Base-by-base conservation (phyloP, 2,113 vertebrate species). In the Falco punctatus region DNA sequence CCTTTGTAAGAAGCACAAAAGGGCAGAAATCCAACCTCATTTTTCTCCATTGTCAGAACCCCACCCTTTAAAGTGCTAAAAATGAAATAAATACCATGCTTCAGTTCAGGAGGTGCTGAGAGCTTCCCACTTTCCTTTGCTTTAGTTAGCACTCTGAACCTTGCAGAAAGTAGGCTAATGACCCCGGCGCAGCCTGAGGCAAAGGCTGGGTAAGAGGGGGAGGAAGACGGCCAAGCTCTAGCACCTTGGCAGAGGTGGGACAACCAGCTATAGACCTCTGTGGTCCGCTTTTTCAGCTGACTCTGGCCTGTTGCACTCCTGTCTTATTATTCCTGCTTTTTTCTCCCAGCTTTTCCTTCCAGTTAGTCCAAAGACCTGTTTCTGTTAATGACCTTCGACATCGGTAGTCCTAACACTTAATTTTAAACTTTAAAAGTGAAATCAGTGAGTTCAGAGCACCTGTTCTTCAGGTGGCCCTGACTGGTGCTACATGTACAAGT, bases 401-500 rank as follows among this genome's bases (percentile, higher is more conserved):
- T 23, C 0, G 1, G 10, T 23, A 32, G 19, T 55, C 14, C 10
- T 86, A 40, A 14, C 46, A 16, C 6, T 62, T 71, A 33, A 57
- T 69, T 94, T 90, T 69, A 30, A 3, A 48, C 67, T 67, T 85
- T 48, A 75, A 51, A 58, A 57, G 20, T 51, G 28, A 48, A 81
- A 70, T 51, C 20, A 48, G 20, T 74, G 17, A 88, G 16, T 15
- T 70, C 44, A 71, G 58, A 57, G 65, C 6, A 33, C 5, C 1
- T 14, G 17, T 28, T 84, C 59, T 67, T n/a, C 44, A 62, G 35
- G 20, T 54, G 51, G 79, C 40, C 3, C 22, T 87, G 55, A 11
- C 15, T 59, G 30, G 33, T 67, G 20, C 22, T 66, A n/a, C 0
- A 0, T 51, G 8, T 51, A 51, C 7, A 58, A 4, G 3, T 26